phyloP scores from a whole-genome alignment of 2,888 invertebrate species.

The Platycnemis pennipes region DNA sequence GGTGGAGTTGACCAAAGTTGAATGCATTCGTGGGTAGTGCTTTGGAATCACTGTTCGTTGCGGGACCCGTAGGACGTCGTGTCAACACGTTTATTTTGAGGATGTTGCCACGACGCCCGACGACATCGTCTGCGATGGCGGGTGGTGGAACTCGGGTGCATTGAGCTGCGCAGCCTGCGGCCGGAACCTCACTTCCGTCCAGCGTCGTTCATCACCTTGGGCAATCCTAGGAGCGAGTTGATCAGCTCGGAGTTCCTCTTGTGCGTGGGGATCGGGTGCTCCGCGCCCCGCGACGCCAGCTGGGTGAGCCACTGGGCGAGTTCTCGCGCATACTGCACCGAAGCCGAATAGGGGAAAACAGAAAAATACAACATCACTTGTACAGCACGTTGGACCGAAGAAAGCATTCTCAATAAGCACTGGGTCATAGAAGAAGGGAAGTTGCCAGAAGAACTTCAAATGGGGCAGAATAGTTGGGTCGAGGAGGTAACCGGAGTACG shows the following conservation, averaged over 20 bases:
- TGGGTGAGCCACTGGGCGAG: conserved; percentile 58
- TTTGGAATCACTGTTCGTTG: neutral
- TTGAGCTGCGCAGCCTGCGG: neutral
- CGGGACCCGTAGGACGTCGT: neutral
- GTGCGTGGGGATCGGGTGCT: conserved; percentile 75
- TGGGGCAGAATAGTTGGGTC: no score
- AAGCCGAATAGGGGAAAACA: neutral
- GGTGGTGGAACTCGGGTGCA: neutral
- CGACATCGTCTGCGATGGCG: neutral
- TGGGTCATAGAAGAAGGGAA: no score
- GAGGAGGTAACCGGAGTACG: no score
- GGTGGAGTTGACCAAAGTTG: neutral
- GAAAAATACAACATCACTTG: no score
- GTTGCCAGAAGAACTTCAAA: no score
- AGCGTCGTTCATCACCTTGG: conserved; percentile 87
- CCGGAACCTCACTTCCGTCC: conserved; percentile 79
- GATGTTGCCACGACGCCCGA: neutral
- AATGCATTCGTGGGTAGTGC: neutral
- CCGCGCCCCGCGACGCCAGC: conserved; percentile 33
- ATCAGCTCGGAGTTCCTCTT: conserved; percentile 88
- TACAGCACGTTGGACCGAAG: neutral
- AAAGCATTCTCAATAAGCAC: no score
- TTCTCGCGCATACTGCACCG: conserved; percentile 10
- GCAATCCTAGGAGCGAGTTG: conserved; percentile 88
- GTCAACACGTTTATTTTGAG: conserved; percentile 30